These are phyloP conservation scores for Athrips mouffetella DNA, from an alignment of 2,888 invertebrate genomes.

Conservation along the genomic window DNA sequence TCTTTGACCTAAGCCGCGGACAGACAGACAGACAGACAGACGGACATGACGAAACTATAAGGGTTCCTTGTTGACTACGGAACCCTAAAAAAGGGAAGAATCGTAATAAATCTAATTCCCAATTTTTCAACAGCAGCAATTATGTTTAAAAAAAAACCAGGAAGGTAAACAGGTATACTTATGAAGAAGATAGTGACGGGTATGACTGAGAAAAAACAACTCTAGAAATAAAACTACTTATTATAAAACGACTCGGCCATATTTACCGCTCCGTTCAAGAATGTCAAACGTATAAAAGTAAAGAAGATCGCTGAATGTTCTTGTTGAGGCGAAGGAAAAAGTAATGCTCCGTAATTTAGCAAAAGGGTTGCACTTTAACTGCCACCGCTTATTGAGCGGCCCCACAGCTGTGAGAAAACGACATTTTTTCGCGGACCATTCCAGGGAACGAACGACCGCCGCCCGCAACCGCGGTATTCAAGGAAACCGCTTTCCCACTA, in stretches of 20 bases:
- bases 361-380: constrained; percentile 46
- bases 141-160: constrained; percentile 5
- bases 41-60: too few relatives aligned
- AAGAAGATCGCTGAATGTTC: neutral
- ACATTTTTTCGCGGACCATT: constrained; percentile 33
- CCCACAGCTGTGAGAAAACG: constrained; percentile 32
- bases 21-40: too few relatives aligned
- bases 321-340: neutral
- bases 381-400: constrained; percentile 34
- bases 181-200: constrained; percentile 1
- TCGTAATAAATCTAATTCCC: neutral
- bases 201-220: neutral
- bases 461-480: constrained; percentile 8
- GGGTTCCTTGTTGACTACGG: too few relatives aligned
- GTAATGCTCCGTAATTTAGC: constrained; percentile 23
- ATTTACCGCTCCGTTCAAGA: neutral
- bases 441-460: constrained; percentile 14
- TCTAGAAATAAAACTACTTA: too few relatives aligned
- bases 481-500: constrained; percentile 16
- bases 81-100: neutral
- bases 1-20: too few relatives aligned
- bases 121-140: neutral
- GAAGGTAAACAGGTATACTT: neutral
- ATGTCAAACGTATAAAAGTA: neutral
- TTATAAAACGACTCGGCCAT: neutral